A percentile compares a stretch with the other conserved stretches of the same genome.
These are phyloP conservation scores for Trichogramma dendrolimi DNA, from an alignment of 2,888 invertebrate species.

Conservation along the genomic window DNA sequence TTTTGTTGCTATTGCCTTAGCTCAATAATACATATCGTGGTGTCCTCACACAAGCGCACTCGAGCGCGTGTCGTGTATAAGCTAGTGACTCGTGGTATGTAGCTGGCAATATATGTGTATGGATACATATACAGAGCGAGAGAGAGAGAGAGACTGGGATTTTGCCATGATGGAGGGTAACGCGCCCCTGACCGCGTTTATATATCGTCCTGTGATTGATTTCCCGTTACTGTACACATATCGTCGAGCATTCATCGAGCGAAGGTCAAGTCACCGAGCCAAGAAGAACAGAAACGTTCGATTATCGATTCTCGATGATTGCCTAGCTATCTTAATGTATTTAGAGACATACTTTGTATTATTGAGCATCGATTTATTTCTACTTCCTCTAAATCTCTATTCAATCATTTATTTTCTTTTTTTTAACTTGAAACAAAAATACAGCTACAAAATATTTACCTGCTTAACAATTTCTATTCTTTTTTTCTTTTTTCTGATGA, in stretches of 20 bases:
- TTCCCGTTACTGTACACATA: conserved; percentile 14
- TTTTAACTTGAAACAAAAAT: too few relatives aligned
- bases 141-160: conserved; percentile 7
- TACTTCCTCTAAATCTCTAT: too few relatives aligned
- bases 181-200: conserved; percentile 33
- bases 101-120: not conserved
- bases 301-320: too few relatives aligned
- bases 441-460: too few relatives aligned
- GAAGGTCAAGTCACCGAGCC: conserved; percentile 28
- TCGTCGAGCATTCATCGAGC: not conserved
- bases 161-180: conserved; percentile 1
- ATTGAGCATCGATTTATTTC: too few relatives aligned
- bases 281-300: conserved; percentile 7
- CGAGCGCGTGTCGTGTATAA: not conserved
- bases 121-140: conserved; percentile 6
- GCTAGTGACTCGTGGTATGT: too few relatives aligned
- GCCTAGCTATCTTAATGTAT: too few relatives aligned
- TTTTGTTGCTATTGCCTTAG: not conserved
- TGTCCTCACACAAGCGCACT: conserved; percentile 3
- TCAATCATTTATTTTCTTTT: too few relatives aligned
- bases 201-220: conserved; percentile 31
- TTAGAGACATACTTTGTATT: too few relatives aligned
- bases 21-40: conserved; percentile 23
- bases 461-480: too few relatives aligned
- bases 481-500: too few relatives aligned